Evolutionary conservation across 2,797 vertebrate species (phyloP).

Genomic region (Lates japonicus): DNA sequence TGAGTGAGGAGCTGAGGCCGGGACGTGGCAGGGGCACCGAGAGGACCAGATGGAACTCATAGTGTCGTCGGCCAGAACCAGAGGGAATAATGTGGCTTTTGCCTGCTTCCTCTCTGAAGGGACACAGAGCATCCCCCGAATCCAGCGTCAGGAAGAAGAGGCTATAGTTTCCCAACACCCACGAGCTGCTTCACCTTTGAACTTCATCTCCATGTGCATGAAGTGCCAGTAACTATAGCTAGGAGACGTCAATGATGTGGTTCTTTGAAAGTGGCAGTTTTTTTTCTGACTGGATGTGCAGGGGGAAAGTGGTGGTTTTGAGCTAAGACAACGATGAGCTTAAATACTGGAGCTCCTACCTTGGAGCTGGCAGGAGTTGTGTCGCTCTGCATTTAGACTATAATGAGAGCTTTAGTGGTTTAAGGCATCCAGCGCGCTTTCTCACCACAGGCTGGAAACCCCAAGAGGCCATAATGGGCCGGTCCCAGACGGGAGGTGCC

Average conservation of each 20-base stretch:
- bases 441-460: conserved; percentile 84
- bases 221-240: conserved; percentile 46
- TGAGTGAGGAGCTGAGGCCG: conserved; percentile 66
- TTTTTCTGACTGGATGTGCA: conserved; percentile 37
- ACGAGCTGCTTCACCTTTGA: conserved; percentile 52
- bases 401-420: conserved; percentile 88
- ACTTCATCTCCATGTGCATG: conserved; percentile 43
- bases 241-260: conserved; percentile 40
- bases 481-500: conserved; percentile 83
- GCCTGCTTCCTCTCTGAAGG: conserved; percentile 57
- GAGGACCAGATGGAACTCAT: conserved; percentile 73
- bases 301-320: conserved; percentile 70
- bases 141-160: conserved; percentile 54
- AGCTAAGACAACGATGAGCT: conserved; percentile 78
- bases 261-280: conserved; percentile 50
- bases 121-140: conserved; percentile 57
- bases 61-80: conserved; percentile 63
- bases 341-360: conserved; percentile 78
- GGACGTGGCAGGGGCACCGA: conserved; percentile 76
- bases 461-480: conserved; percentile 83
- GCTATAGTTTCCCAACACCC: conserved; percentile 47
- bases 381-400: conserved; percentile 85
- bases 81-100: conserved; percentile 71
- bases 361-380: conserved; percentile 81
- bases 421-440: conserved; percentile 80